phyloP scores from a whole-genome alignment of 2,797 vertebrate species.

The Distichodus sexfasciatus region DNA sequence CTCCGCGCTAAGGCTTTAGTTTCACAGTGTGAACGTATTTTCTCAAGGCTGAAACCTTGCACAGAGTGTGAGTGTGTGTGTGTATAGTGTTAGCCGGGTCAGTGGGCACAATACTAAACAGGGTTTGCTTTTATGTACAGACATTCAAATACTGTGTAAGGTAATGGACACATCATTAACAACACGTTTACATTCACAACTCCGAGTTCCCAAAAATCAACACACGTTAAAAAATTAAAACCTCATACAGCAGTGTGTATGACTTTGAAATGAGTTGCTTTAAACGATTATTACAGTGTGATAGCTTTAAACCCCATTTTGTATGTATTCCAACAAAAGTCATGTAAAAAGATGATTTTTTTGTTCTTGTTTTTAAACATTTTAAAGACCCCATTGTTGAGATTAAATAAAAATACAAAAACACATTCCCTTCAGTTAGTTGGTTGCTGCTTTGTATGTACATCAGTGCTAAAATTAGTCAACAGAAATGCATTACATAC shows the following conservation, averaged over 20 bases:
- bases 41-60: constrained; percentile 75
- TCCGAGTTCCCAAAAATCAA: constrained; percentile 63
- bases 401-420: constrained; percentile 22
- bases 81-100: constrained; percentile 69
- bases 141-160: constrained; percentile 84
- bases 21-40: constrained; percentile 86
- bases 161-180: constrained; percentile 72
- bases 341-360: constrained; percentile 14
- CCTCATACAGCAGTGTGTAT: constrained; percentile 54
- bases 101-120: constrained; percentile 76
- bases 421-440: constrained; percentile 9
- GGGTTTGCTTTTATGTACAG: constrained; percentile 77
- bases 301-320: constrained; percentile 48
- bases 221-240: constrained; percentile 60
- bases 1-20: constrained; percentile 81
- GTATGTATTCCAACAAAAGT: constrained; percentile 55
- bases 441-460: constrained; percentile 24
- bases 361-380: constrained; percentile 63
- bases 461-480: not conserved
- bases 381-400: constrained; percentile 10
- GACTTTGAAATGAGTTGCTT: constrained; percentile 54
- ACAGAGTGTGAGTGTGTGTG: constrained; percentile 68
- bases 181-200: constrained; percentile 79
- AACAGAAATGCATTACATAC: not conserved
- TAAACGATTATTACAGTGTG: constrained; percentile 55